A percentile compares a stretch with the other conserved stretches of the same genome.
These are phyloP conservation scores for Stercorarius parasiticus DNA, from an alignment of 2,113 vertebrate genomes.

Conservation along the genomic window DNA sequence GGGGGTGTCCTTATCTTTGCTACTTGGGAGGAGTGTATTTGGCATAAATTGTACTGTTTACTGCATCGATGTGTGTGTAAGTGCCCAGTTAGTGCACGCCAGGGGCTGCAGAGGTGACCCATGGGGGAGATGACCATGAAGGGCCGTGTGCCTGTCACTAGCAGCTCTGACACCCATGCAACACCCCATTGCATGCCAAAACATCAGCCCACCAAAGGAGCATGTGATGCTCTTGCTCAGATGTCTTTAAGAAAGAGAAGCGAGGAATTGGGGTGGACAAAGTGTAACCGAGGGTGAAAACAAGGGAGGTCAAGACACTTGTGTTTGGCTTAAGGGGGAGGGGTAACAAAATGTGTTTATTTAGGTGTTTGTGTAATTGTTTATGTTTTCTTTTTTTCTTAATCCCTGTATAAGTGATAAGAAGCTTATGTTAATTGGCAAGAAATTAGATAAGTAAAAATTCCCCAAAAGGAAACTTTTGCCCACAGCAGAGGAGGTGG, in stretches of 20 bases:
- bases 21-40: not conserved
- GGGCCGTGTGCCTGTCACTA: not conserved
- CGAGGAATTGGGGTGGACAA: not conserved
- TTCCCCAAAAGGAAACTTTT: not conserved
- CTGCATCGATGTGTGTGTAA: not conserved
- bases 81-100: fast-evolving
- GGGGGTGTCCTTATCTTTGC: not conserved
- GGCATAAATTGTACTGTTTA: not conserved
- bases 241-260: not conserved
- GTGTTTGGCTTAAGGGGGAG: not conserved
- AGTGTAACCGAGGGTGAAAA: not conserved
- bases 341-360: not conserved
- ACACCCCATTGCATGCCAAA: not conserved
- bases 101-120: not conserved
- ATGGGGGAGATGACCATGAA: not conserved
- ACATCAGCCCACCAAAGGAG: not conserved
- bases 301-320: not conserved
- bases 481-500: not conserved
- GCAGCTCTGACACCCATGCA: not conserved
- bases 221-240: not conserved
- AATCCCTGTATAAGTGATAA: not conserved
- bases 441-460: not conserved
- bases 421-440: not conserved
- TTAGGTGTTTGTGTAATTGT: not conserved
- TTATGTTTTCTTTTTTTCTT: not conserved